Percentiles rank a stretch among this genome's conserved stretches.
Evolutionary conservation across 2,888 invertebrate genomes (phyloP).

Genomic region (Ganaspis brasiliensis): DNA sequence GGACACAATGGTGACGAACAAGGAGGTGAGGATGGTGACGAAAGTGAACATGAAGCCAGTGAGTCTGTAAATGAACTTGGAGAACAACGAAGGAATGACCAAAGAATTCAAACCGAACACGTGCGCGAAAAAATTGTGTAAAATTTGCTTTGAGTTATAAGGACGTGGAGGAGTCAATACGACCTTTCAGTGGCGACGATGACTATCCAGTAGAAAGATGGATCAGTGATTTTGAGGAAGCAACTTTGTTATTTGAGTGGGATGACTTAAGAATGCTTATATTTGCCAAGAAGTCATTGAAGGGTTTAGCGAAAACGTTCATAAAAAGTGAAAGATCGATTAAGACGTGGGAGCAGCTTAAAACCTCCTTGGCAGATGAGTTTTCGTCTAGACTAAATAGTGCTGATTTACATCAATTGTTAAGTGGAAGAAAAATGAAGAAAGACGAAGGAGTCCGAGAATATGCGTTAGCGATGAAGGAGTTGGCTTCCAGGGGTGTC

Average conservation of each 20-base stretch:
- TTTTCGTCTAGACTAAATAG: background rate
- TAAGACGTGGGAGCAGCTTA: background rate
- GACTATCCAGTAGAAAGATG: conserved; percentile 39
- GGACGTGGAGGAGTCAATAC: background rate
- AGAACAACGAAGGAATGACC: background rate
- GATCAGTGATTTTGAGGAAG: background rate
- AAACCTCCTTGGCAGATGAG: background rate
- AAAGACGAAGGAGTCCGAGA: conserved; percentile 16
- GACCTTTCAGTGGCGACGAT: too few species aligned
- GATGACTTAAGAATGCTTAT: conserved; percentile 1
- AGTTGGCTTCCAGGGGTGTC: too few species aligned
- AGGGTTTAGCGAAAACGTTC: background rate
- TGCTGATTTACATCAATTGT: background rate
- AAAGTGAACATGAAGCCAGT: background rate
- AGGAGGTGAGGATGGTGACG: background rate
- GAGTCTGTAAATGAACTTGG: background rate
- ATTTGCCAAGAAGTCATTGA: conserved; percentile 8
- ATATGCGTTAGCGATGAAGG: background rate
- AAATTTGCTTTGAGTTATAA: background rate
- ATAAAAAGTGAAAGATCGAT: background rate
- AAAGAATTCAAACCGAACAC: background rate
- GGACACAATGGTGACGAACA: background rate
- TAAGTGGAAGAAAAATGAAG: background rate
- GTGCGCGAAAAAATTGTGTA: background rate
- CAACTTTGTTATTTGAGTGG: background rate